Base-by-base conservation (phyloP, 2,888 invertebrate genomes). In the Rhyacophila evoluta region DNA sequence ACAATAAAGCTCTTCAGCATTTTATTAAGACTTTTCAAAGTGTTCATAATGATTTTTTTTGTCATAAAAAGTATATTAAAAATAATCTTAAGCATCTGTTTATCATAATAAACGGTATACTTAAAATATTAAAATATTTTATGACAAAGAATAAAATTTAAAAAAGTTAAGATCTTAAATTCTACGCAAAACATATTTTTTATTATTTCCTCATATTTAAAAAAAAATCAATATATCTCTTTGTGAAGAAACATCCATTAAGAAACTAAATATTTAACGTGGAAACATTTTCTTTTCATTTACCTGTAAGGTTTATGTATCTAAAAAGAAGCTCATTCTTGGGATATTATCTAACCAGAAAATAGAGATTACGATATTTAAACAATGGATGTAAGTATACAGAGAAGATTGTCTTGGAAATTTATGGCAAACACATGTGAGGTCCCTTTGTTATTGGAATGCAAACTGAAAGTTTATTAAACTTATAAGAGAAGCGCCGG, bases 391-490 rank as follows among this genome's bases (percentile, higher is more conserved):
- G 25, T 25, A 19, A 8, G 55, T 55, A 19, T 25, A 55, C 55
- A 55, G 19, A 19, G 11, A 15, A 41, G 41, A 41, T 41, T 41
- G 55, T 41, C 41, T 41, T 0, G 55, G 19, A 55, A 25, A 55
- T 55, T 55, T 55, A 55, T 55, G 25, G 55, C 55, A 55, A 55
- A 55, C 55, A 55, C 55, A 55, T 55, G 55, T 19, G 55, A 55
- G 25, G 25, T 55, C 55, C 10, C 25, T 55, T 25, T 55, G 19
- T 55, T 55, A 55, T 55, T 25, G 55, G 55, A 55, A 29, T 70
- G 70, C 70, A 70, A 70, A 70, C 36, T 70, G 29, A 36, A 55
- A 55, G 72, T 72, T 72, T 72, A 38, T 72, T 72, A 72, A 72
- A 33, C 19, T 33, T 36, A 27, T 25, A 72, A 37, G 37, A 72